phyloP scores from a whole-genome alignment of 1,140 invertebrate genomes.

The Pissodes strobi region DNA sequence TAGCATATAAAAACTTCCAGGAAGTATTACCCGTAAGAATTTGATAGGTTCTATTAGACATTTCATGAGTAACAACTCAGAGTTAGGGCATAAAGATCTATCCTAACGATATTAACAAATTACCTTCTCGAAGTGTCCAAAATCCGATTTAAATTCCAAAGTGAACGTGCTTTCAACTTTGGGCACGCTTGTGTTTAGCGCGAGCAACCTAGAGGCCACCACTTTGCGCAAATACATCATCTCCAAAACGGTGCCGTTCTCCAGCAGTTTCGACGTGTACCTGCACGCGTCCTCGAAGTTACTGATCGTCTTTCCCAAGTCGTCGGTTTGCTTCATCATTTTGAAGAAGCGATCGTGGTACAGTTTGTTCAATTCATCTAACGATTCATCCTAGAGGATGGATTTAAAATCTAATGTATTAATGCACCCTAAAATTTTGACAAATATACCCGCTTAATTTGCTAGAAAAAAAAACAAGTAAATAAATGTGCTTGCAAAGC shows the following conservation, averaged over 20 bases:
- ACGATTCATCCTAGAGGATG: conserved; percentile 65
- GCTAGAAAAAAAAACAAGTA: too few species aligned
- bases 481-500: too few species aligned
- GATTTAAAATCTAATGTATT: background rate
- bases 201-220: conserved; percentile 73
- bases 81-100: too few species aligned
- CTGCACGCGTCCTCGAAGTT: conserved; percentile 78
- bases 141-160: conserved; percentile 82
- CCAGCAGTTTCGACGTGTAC: conserved; percentile 77
- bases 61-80: too few species aligned
- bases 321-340: conserved; percentile 71
- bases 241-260: conserved; percentile 81
- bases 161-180: conserved; percentile 76
- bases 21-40: too few species aligned
- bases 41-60: too few species aligned
- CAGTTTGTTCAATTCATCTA: conserved; percentile 76
- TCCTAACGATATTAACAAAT: too few species aligned
- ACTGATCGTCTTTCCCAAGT: conserved; percentile 64
- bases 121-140: conserved; percentile 75
- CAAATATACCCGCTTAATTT: too few species aligned
- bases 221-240: conserved; percentile 79
- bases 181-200: conserved; percentile 78
- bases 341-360: conserved; percentile 84
- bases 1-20: too few species aligned
- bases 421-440: too few species aligned